Evolutionary conservation across 1,140 invertebrate species (phyloP), one percentile per base, ranked within the genome.

Genomic region (Hylaeus volcanicus): DNA sequence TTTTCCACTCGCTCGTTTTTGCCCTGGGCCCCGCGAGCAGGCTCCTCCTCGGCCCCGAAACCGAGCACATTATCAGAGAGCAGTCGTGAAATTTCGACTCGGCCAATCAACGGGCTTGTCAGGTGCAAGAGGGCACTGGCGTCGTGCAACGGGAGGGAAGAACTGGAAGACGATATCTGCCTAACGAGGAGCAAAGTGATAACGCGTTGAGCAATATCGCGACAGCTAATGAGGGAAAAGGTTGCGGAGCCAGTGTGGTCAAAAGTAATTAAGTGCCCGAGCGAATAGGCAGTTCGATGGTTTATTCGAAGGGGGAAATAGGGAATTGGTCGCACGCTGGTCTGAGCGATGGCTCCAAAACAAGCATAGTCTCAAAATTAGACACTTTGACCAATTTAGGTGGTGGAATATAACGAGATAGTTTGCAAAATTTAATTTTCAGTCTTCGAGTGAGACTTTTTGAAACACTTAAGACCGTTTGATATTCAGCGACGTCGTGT

Each of bases 101-200:
- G 85, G 73, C 86, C 88, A 89, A 90, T 88, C 88, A 88, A 89
- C 84, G 85, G 71, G 74, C 82, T 88, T 81, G 84, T 89, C 86
- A 87, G 81, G 68, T 65, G 75, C 56, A 63, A n/a, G 69, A 58
- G 12, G 70, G 15, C 63, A 37, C 55, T 45, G 45, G 43, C 65
- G 0, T 11, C 37, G 51, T 26, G 65, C 51, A 78, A 37, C 70
- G 76, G 51, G 58, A 64, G 63, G 48, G 15, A 73, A 64, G 41
- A 68, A 76, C 39, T 68, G n/a, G 41, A 64, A 64, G 39, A 56
- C 70, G 55, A 60, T 79, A 79, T 79, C 76, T 73, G 48, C 70
- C 53, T 79, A 79, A 79, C 77, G 71, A 79, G 77, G 61, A 79
- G 48, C 61, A 65, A 74, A 73, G 71, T 74, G 77, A 79, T 72